Evolutionary conservation across 2,113 vertebrate species (phyloP).

Genomic region (Cervus canadensis): DNA sequence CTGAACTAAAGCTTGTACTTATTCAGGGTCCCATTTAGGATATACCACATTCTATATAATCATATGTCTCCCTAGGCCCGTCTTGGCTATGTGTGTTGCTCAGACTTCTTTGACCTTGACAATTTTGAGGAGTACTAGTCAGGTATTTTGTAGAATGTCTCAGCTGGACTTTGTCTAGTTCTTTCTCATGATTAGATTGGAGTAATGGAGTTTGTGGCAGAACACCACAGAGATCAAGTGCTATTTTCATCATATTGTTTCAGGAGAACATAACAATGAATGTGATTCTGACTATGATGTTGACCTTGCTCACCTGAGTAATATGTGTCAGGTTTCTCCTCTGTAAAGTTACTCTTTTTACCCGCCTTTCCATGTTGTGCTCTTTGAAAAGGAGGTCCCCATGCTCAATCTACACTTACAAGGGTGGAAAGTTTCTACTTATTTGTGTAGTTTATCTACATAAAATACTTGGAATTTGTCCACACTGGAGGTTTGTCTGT

Average conservation of each 20-base stretch:
- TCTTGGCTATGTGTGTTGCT: not conserved
- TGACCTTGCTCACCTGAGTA: not conserved
- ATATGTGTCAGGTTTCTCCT: not conserved
- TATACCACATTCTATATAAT: not conserved
- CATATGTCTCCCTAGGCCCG: not conserved
- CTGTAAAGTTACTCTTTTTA: not conserved
- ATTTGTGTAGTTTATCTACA: not conserved
- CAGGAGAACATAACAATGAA: not conserved
- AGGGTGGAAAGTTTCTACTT: not conserved
- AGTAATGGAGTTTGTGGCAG: not conserved
- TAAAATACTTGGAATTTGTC: not conserved
- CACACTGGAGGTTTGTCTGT: not conserved
- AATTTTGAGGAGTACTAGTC: not conserved
- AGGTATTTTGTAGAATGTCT: not conserved
- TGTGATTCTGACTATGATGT: not conserved
- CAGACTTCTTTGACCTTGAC: not conserved
- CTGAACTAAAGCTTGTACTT: too few relatives aligned
- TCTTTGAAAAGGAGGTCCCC: not conserved
- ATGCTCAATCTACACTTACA: not conserved
- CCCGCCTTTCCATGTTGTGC: not conserved
- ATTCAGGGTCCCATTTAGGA: not conserved
- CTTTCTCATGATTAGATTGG: not conserved
- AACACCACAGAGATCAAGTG: not conserved
- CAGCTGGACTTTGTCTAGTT: not conserved
- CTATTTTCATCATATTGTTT: not conserved